Evolutionary conservation across 2,797 vertebrate genomes (phyloP), one percentile per base, ranked within the genome.

Genomic region (Orestias chungarensis): DNA sequence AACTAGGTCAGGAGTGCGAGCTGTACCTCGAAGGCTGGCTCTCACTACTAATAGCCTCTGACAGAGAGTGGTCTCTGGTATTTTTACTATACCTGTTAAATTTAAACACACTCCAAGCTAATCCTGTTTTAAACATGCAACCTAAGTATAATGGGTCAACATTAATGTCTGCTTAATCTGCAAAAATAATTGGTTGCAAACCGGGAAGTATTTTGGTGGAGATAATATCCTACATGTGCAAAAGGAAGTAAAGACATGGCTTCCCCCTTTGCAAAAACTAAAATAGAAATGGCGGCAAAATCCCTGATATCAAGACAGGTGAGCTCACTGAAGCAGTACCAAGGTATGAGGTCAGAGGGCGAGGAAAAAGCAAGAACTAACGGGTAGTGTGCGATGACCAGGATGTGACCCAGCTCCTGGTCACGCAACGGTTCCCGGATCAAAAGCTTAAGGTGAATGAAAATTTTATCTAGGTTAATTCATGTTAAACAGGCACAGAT

Each of bases 1-100:
- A 95, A 92, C 78, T 94, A 88, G 93, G 93, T 93, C 92, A 94
- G 82, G 77, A 81, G 88, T 81, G 85, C 74, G 68, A 87, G 87
- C 83, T 64, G 42, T 81, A 88, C 78, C 75, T 89, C 66, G 78
- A 88, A 79, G 87, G 70, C 47, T 79, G 52, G 74, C 74, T 73
- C 68, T 86, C 54, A 72, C 66, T 74, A 80, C 69, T 71, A 78
- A 89, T 89, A 20, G 73, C 80, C 79, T 86, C 52, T 57, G 77
- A 92, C 78, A 87, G 75, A 69, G 62, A 64, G 59, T 52, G 79
- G 76, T 84, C 82, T 47, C 74, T 43, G 55, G 68, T 75, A 46
- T 31, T 64, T 82, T 78, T 12, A 40, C 57, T 42, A 71, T 64
- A 46, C 33, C 67, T 20, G 78, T 70, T 62, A 74, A 73, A 78